Conservation (phyloP, 2,113 vertebrate genomes). For the Chionodraco myersi region DNA sequence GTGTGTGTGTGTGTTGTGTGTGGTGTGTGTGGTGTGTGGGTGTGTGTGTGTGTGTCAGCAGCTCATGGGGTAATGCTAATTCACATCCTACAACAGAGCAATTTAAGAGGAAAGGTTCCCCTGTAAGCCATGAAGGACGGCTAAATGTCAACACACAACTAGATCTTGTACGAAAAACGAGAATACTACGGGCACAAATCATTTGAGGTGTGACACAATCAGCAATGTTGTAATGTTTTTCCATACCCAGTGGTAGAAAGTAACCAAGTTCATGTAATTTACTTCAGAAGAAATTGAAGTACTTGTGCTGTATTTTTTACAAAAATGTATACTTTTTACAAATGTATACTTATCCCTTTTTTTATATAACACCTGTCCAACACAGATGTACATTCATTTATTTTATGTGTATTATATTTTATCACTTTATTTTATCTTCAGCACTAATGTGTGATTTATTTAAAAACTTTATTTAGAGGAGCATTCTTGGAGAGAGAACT, state of each 20-base stretch:
- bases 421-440: too few relatives aligned
- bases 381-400: too few relatives aligned
- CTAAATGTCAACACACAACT: constrained; percentile 47
- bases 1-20: constrained; percentile 44
- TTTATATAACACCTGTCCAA: too few relatives aligned
- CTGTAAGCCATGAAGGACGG: constrained; percentile 24
- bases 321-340: background rate
- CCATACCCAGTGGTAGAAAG: too few relatives aligned
- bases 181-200: constrained; percentile 14
- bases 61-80: constrained; percentile 60
- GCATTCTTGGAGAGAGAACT: too few relatives aligned
- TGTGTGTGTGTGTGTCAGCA: constrained; percentile 66
- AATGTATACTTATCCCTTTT: too few relatives aligned
- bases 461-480: too few relatives aligned
- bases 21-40: constrained; percentile 34
- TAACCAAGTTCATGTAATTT: too few relatives aligned
- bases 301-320: too few relatives aligned
- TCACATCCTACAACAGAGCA: constrained; percentile 63
- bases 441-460: too few relatives aligned
- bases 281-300: too few relatives aligned
- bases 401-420: too few relatives aligned
- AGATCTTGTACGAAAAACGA: constrained; percentile 18
- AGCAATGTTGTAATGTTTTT: background rate
- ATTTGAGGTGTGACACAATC: background rate
- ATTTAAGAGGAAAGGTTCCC: constrained; percentile 58